Evolutionary conservation across 2,888 invertebrate species (phyloP).

Genomic region (Tenthredo distinguenda): DNA sequence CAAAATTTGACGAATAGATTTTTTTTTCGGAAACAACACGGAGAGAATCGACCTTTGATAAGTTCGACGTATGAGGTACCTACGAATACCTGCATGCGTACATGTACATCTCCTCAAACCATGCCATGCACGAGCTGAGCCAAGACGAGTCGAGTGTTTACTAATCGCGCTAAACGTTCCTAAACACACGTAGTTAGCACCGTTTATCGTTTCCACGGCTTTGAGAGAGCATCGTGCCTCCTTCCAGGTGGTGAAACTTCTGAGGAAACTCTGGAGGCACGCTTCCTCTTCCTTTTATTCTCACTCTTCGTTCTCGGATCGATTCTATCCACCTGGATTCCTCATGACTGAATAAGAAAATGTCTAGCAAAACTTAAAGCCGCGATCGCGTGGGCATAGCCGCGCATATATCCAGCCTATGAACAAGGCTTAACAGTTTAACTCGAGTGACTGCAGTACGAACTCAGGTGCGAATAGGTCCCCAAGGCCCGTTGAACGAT

Average conservation of each 20-base stretch:
- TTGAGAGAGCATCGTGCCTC: not conserved
- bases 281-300: not conserved
- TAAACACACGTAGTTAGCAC: constrained; percentile 42
- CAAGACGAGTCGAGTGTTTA: constrained; percentile 30
- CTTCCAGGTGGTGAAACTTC: constrained; percentile 15
- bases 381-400: not conserved
- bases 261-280: not conserved
- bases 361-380: not conserved
- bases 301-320: not conserved
- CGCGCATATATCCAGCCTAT: not conserved
- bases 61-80: not conserved
- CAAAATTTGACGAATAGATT: not conserved
- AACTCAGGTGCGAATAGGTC: constrained; percentile 62
- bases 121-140: constrained; percentile 25
- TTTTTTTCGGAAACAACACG: no score
- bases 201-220: constrained; percentile 32
- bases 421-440: constrained; percentile 17
- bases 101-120: not conserved
- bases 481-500: constrained; percentile 60
- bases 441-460: constrained; percentile 41
- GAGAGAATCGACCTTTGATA: not conserved
- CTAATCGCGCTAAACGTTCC: constrained; percentile 42
- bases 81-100: not conserved
- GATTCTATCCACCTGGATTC: not conserved
- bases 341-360: not conserved